These are phyloP conservation scores for Progne subis DNA, from an alignment of 2,113 vertebrate genomes.

Conservation along the genomic window DNA sequence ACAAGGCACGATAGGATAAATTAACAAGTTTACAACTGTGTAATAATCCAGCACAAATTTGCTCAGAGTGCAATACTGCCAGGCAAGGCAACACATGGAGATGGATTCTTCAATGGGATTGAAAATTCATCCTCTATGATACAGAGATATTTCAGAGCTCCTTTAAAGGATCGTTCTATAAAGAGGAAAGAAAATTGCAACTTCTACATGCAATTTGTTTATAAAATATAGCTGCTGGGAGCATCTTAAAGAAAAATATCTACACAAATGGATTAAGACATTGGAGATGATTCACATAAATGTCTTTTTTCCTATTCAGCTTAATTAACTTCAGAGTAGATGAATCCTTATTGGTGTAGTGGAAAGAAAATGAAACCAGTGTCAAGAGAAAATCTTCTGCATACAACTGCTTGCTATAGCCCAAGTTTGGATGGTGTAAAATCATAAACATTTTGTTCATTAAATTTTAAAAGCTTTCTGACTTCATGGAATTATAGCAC, in stretches of 20 bases:
- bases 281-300: constrained; percentile 36
- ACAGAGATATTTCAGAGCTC: background rate
- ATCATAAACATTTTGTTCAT: constrained; percentile 38
- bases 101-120: background rate
- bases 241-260: constrained; percentile 21
- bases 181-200: constrained; percentile 13
- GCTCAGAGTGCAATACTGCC: background rate
- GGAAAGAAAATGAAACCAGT: constrained; percentile 35
- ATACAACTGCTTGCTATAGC: background rate
- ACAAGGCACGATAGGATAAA: background rate
- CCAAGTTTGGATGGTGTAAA: background rate
- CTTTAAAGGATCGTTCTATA: background rate
- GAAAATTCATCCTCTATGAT: background rate
- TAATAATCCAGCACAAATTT: background rate
- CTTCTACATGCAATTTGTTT: constrained; percentile 14
- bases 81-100: background rate
- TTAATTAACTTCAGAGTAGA: constrained; percentile 56
- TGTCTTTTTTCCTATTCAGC: constrained; percentile 34
- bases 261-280: background rate
- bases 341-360: constrained; percentile 30
- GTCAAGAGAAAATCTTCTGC: constrained; percentile 11
- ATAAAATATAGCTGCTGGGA: background rate
- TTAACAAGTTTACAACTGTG: background rate
- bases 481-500: constrained; percentile 39
- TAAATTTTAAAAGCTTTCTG: constrained; percentile 62